phyloP scores from a whole-genome alignment of 2,797 vertebrate genomes.

The Macrochelys suwanniensis region DNA sequence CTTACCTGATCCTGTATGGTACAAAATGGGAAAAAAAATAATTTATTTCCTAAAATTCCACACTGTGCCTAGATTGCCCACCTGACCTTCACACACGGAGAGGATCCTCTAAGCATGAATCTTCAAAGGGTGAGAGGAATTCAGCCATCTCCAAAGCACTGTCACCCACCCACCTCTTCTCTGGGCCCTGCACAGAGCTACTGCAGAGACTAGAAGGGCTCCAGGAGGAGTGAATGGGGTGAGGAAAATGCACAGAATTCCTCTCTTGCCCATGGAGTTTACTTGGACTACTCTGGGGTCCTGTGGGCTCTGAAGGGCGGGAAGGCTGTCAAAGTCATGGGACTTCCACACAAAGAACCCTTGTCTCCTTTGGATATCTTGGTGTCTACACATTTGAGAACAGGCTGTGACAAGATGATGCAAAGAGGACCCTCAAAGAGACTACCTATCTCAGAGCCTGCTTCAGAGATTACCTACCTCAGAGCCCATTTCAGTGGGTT shows the following conservation, averaged over 20 bases:
- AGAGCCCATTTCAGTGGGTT: not conserved
- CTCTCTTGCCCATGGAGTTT: not conserved
- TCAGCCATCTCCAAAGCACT: not conserved
- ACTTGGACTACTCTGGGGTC: not conserved
- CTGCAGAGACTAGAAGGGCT: not conserved
- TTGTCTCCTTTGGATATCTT: not conserved
- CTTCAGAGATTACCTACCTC: not conserved
- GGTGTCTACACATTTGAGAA: not conserved
- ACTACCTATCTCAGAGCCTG: not conserved
- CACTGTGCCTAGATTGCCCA: not conserved
- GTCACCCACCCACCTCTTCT: rapidly evolving
- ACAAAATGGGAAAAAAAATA: not conserved
- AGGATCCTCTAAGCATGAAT: not conserved
- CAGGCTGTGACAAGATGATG: not conserved
- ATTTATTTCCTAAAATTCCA: not conserved
- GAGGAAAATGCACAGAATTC: not conserved
- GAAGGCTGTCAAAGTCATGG: rapidly evolving
- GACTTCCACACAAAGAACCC: not conserved
- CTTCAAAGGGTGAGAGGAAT: not conserved
- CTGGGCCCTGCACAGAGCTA: rapidly evolving
- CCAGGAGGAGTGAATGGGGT: not conserved
- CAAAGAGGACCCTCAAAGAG: not conserved
- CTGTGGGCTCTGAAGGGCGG: not conserved
- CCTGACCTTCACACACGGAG: rapidly evolving
- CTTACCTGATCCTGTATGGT: not conserved